Percentiles rank a stretch among this genome's conserved stretches.
These are phyloP conservation scores for Halcyon malimbica DNA, from an alignment of 2,113 vertebrate genomes.

Conservation along the genomic window DNA sequence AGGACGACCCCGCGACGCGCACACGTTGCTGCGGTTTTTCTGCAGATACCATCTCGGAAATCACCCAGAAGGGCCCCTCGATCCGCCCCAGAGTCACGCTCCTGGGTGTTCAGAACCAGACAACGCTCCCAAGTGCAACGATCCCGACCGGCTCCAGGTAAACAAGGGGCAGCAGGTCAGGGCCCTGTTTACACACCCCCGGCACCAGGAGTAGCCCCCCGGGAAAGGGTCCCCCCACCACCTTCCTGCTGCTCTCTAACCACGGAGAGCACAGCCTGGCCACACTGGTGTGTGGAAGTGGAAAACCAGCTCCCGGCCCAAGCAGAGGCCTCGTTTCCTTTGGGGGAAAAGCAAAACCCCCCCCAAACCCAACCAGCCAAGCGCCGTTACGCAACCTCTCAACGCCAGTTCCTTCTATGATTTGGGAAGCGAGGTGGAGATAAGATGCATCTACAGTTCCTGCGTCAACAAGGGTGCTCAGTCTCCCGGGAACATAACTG, in stretches of 20 bases:
- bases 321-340: not conserved
- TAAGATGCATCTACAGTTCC: not conserved
- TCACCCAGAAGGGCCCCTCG: not conserved
- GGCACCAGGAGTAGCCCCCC: not conserved
- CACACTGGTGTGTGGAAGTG: not conserved
- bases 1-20: not conserved
- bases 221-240: not conserved
- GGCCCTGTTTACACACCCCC: not conserved
- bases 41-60: not conserved
- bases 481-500: not conserved
- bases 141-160: not conserved
- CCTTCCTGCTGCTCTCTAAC: not conserved
- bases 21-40: fast-evolving
- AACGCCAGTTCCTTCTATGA: not conserved
- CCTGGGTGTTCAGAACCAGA: not conserved
- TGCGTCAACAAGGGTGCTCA: not conserved
- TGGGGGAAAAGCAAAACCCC: not conserved
- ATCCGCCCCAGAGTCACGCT: not conserved
- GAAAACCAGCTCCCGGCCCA: fast-evolving
- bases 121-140: not conserved
- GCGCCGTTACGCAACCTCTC: fast-evolving
- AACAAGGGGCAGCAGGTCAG: not conserved
- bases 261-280: fast-evolving
- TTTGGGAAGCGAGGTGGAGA: not conserved
- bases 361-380: not conserved